These are phyloP conservation scores for Gymnogyps californianus DNA, from an alignment of 2,113 vertebrate species.

Conservation along the genomic window DNA sequence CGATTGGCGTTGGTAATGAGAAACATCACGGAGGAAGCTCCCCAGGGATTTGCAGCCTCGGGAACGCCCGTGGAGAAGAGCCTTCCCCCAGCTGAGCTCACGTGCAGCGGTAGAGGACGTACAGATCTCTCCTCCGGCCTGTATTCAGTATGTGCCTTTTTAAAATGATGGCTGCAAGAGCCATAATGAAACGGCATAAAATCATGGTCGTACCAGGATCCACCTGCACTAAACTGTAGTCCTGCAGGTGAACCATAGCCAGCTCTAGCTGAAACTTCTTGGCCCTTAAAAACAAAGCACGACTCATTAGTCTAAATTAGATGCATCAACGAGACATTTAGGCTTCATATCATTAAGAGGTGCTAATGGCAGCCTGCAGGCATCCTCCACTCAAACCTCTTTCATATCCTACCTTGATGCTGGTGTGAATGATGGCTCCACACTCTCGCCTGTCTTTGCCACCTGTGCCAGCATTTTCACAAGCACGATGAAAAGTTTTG, in stretches of 20 bases:
- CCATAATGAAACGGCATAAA: background rate
- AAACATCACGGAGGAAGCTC: background rate
- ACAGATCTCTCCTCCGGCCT: background rate
- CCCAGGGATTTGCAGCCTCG: background rate
- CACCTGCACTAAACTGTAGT: conserved; percentile 70
- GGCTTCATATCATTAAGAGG: background rate
- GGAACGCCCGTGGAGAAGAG: background rate
- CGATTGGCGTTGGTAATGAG: background rate
- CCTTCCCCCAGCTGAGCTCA: background rate
- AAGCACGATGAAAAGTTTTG: conserved; percentile 59
- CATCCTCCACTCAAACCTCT: background rate
- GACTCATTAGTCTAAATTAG: background rate
- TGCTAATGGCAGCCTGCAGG: background rate
- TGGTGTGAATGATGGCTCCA: conserved; percentile 71
- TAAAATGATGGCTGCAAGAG: background rate
- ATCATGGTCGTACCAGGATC: conserved; percentile 66
- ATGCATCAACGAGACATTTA: background rate
- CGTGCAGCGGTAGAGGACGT: accelerated
- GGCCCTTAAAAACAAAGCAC: conserved; percentile 57
- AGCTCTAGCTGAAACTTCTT: conserved; percentile 67
- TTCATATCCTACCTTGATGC: conserved; percentile 61
- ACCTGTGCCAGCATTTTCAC: conserved; percentile 70
- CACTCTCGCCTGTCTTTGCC: conserved; percentile 62
- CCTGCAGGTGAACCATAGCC: conserved; percentile 75
- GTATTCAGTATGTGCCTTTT: background rate